These are phyloP conservation scores for Bilobella aurantiaca DNA, from an alignment of 1,140 invertebrate genomes.

Conservation along the genomic window DNA sequence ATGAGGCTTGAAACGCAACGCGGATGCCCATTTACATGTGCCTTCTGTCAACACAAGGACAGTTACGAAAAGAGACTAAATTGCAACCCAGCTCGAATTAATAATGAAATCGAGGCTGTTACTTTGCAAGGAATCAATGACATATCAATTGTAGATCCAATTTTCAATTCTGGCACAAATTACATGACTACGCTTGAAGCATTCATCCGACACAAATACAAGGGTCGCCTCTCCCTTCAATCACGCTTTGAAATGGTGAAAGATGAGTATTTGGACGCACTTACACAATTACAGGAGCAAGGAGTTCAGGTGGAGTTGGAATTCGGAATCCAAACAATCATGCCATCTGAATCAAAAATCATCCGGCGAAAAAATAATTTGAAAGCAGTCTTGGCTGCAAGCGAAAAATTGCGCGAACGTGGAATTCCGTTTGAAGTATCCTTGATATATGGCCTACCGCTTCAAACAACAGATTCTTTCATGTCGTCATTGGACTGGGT, in stretches of 20 bases:
- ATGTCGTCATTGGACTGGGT: conserved; percentile 4
- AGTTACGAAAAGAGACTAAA: conserved; percentile 9
- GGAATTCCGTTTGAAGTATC: conserved; percentile 16
- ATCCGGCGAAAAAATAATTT: conserved; percentile 13
- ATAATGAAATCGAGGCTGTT: background rate
- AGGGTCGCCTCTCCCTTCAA: conserved; percentile 7
- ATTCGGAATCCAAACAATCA: conserved; percentile 17
- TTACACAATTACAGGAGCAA: background rate
- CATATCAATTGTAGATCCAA: conserved; percentile 14
- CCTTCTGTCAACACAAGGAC: conserved; percentile 15
- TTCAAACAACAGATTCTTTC: conserved; percentile 10
- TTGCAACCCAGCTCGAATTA: background rate
- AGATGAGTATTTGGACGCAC: background rate
- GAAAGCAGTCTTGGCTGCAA: background rate
- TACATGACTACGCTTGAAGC: background rate
- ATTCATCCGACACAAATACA: background rate
- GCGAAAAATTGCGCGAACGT: background rate
- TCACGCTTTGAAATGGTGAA: conserved; percentile 13
- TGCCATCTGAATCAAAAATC: background rate
- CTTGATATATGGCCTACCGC: conserved; percentile 11
- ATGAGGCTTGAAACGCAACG: conserved; percentile 14
- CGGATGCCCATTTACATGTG: conserved; percentile 12
- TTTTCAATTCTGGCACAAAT: conserved; percentile 14
- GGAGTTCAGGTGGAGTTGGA: conserved; percentile 6
- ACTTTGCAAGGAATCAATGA: background rate